A percentile compares a stretch with the other conserved stretches of the same genome.
These are phyloP conservation scores for Somateria mollissima DNA, from an alignment of 2,797 vertebrate genomes.

Conservation along the genomic window DNA sequence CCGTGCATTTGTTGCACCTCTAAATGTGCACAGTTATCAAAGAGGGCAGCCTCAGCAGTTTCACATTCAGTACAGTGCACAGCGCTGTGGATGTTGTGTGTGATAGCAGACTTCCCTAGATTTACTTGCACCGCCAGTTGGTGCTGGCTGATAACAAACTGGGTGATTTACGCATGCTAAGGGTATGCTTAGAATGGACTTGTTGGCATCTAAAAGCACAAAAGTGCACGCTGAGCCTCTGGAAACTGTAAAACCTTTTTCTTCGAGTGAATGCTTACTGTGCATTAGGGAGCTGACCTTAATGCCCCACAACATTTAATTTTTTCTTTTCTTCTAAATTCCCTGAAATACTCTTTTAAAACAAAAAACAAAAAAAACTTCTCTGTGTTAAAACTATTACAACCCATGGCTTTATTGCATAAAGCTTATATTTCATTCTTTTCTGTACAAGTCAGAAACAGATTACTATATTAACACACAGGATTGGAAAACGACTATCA, in stretches of 20 bases:
- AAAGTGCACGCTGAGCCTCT: background rate
- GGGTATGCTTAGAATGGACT: background rate
- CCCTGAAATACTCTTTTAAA: background rate
- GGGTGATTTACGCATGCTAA: background rate
- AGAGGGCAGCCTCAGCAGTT: background rate
- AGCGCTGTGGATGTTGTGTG: background rate
- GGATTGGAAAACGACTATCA: background rate
- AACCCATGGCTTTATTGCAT: background rate
- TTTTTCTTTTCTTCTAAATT: background rate
- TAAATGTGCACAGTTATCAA: rapidly evolving
- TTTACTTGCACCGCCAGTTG: background rate
- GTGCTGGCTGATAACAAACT: background rate
- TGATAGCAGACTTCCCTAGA: background rate
- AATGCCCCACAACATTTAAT: background rate
- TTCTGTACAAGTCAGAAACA: background rate
- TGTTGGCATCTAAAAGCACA: slow-evolving; percentile 46
- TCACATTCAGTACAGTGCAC: background rate
- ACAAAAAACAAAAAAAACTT: background rate
- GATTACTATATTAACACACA: rapidly evolving
- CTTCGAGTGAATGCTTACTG: background rate
- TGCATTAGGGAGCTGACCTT: slow-evolving; percentile 40
- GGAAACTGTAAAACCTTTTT: slow-evolving; percentile 26
- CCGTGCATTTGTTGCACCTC: background rate
- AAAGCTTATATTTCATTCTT: background rate
- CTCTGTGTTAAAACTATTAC: background rate